Conservation (phyloP, 2,797 vertebrate genomes). For the Cuniculus paca region DNA sequence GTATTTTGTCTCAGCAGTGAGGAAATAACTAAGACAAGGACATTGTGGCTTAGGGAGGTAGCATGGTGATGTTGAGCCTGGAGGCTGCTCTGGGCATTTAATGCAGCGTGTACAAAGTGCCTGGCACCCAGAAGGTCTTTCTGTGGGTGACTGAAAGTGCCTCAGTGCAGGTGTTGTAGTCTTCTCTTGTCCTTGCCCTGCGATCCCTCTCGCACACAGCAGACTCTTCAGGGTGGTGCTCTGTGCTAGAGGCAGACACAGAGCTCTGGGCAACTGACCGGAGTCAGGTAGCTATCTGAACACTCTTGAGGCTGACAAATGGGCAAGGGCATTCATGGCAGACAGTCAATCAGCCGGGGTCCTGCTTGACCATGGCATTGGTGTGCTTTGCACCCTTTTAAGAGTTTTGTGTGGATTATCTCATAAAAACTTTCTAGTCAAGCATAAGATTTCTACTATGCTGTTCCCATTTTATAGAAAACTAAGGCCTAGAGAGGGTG, state of each 20-base stretch:
- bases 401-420: not conserved
- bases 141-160: not conserved
- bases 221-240: not conserved
- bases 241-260: fast-evolving
- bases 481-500: not conserved
- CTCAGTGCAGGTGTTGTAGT: not conserved
- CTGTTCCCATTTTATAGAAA: not conserved
- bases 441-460: fast-evolving
- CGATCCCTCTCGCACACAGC: fast-evolving
- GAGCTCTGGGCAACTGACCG: not conserved
- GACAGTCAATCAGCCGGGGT: not conserved
- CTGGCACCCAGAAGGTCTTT: not conserved
- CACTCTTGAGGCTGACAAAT: not conserved
- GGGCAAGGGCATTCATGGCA: not conserved
- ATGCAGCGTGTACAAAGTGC: too few relatives aligned
- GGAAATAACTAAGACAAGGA: not conserved
- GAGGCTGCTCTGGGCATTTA: not conserved
- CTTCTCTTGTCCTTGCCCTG: not conserved
- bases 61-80: not conserved
- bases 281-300: not conserved
- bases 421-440: not conserved
- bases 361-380: fast-evolving
- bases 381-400: not conserved
- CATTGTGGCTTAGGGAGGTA: not conserved
- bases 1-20: not conserved